Conservation (phyloP, 2,113 vertebrate genomes). For the Pithys albifrons region DNA sequence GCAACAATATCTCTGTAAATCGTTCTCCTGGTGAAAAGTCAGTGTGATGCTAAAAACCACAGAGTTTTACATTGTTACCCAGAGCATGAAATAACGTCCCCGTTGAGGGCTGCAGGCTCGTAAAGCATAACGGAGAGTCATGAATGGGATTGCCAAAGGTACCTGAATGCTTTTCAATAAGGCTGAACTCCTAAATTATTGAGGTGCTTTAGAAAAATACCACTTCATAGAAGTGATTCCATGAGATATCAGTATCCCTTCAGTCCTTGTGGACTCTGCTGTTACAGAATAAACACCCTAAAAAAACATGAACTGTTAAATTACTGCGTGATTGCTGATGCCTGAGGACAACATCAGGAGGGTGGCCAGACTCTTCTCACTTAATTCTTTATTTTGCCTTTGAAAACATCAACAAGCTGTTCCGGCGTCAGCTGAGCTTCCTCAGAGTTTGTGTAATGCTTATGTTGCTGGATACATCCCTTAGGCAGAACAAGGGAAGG, state of each 20-base stretch:
- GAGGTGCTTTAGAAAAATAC: not conserved
- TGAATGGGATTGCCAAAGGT: not conserved
- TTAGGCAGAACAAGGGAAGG: not conserved
- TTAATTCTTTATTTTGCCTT: not conserved
- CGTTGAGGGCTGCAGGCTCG: not conserved
- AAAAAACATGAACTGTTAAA: not conserved
- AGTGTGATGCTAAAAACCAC: not conserved
- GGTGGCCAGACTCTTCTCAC: not conserved
- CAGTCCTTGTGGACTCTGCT: fast-evolving
- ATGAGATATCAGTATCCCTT: not conserved
- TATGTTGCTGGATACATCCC: not conserved
- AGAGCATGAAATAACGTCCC: not conserved
- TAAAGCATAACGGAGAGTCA: not conserved
- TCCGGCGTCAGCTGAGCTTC: not conserved
- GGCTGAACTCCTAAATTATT: not conserved
- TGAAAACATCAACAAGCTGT: not conserved
- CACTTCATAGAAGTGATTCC: not conserved
- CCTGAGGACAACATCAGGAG: not conserved
- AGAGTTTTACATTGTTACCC: not conserved
- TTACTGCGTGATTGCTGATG: not conserved
- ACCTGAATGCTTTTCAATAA: not conserved
- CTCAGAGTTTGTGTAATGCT: not conserved
- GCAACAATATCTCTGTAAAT: not conserved
- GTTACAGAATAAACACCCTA: not conserved
- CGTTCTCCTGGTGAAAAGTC: not conserved